Evolutionary conservation across 2,888 invertebrate genomes (phyloP).

Genomic region (Acanthoscelides obtectus): DNA sequence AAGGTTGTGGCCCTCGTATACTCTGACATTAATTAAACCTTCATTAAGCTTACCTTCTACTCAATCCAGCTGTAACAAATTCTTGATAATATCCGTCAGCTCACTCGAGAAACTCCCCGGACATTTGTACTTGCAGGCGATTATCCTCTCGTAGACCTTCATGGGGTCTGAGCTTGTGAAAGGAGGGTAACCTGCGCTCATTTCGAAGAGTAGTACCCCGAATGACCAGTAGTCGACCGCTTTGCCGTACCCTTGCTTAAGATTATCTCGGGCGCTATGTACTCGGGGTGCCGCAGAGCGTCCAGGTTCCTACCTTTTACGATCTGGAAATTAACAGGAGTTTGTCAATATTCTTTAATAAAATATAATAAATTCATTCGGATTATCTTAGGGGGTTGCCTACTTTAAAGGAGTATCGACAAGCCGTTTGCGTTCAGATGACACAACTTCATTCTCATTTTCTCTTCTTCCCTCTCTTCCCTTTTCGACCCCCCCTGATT

Average conservation of each 20-base stretch:
- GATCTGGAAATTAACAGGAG: constrained; percentile 36
- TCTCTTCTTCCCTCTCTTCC: no score
- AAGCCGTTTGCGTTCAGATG: no score
- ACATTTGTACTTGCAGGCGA: constrained; percentile 81
- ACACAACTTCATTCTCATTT: no score
- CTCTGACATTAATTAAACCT: not conserved
- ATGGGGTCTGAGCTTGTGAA: constrained; percentile 89
- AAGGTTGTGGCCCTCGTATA: no score
- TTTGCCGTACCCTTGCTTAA: constrained; percentile 82
- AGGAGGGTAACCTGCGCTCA: constrained; percentile 88
- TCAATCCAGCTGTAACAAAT: constrained; percentile 77
- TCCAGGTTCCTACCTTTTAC: constrained; percentile 77
- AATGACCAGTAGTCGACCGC: constrained; percentile 97
- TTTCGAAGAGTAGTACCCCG: constrained; percentile 82
- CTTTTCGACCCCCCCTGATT: no score
- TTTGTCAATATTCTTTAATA: not conserved
- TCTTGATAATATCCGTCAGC: constrained; percentile 76
- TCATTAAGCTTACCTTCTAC: constrained; percentile 52
- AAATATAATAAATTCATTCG: no score
- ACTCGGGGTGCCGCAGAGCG: constrained; percentile 93
- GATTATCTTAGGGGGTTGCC: no score
- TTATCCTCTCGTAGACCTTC: constrained; percentile 91
- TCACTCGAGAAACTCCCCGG: constrained; percentile 77
- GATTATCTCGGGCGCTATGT: constrained; percentile 88
- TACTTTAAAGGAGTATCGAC: no score